phyloP scores from a whole-genome alignment of 2,888 invertebrate species.

The Pyrocoelia pectoralis region DNA sequence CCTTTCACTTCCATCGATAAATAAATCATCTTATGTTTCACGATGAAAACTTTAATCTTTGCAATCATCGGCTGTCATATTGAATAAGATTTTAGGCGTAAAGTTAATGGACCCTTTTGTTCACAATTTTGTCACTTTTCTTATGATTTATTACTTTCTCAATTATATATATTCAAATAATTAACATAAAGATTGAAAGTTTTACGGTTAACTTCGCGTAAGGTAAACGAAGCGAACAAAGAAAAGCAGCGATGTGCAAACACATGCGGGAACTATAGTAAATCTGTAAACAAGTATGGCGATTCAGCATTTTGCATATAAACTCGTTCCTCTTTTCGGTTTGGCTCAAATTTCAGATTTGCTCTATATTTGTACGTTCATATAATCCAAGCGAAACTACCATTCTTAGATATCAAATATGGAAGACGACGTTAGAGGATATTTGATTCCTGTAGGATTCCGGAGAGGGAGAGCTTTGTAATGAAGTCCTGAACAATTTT shows the following conservation, averaged over 20 bases:
- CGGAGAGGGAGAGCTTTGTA: constrained; percentile 18
- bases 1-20: constrained; percentile 23
- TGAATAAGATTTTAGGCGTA: constrained; percentile 20
- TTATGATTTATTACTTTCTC: neutral
- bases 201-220: too few relatives aligned
- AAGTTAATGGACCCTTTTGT: neutral
- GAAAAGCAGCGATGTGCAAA: too few relatives aligned
- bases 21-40: constrained; percentile 26
- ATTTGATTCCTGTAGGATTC: constrained; percentile 24
- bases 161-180: neutral
- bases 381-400: constrained; percentile 11
- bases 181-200: too few relatives aligned
- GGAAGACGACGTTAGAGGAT: constrained; percentile 24
- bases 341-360: neutral
- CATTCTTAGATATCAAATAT: constrained; percentile 19
- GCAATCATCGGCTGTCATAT: constrained; percentile 31
- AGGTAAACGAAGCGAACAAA: too few relatives aligned
- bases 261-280: too few relatives aligned
- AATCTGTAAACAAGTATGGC: too few relatives aligned
- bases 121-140: neutral
- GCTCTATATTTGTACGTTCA: neutral
- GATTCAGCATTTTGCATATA: too few relatives aligned
- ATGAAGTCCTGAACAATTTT: constrained; percentile 33
- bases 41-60: constrained; percentile 23
- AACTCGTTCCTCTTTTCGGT: neutral